phyloP scores from a whole-genome alignment of 2,113 vertebrate genomes.

The Anguilla rostrata region DNA sequence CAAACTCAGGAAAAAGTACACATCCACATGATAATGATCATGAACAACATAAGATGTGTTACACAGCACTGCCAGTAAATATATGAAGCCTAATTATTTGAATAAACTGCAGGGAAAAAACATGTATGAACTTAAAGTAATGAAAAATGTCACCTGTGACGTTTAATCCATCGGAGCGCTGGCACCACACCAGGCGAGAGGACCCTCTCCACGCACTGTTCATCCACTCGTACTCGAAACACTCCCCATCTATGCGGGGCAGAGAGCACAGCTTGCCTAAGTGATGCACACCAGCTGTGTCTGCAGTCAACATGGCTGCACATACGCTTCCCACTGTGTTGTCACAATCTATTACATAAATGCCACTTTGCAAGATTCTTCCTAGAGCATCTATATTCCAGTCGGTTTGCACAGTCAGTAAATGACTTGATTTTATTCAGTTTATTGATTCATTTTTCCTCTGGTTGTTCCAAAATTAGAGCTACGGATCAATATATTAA shows the following conservation, averaged over 20 bases:
- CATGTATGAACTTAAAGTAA: neutral
- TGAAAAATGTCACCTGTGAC: conserved; percentile 81
- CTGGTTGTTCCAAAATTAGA: neutral
- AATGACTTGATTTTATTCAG: neutral
- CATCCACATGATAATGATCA: neutral
- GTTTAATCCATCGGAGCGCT: conserved; percentile 92
- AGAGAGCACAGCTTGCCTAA: neutral
- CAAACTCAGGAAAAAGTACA: neutral
- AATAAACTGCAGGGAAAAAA: neutral
- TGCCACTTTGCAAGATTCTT: neutral
- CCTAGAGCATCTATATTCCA: neutral
- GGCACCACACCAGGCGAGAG: conserved; percentile 84
- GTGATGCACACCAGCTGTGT: neutral
- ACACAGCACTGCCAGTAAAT: too few species aligned
- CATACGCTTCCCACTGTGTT: neutral
- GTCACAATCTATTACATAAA: neutral
- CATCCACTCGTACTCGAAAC: conserved; percentile 92
- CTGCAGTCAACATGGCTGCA: neutral
- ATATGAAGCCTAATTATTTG: neutral
- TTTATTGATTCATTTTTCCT: neutral
- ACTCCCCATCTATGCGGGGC: conserved; percentile 80
- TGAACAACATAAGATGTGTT: neutral
- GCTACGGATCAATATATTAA: neutral
- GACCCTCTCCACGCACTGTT: conserved; percentile 76
- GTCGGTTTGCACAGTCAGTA: neutral